Evolutionary conservation across 2,888 invertebrate species (phyloP).

Genomic region (Pseudococcus jackbeardsleyi): DNA sequence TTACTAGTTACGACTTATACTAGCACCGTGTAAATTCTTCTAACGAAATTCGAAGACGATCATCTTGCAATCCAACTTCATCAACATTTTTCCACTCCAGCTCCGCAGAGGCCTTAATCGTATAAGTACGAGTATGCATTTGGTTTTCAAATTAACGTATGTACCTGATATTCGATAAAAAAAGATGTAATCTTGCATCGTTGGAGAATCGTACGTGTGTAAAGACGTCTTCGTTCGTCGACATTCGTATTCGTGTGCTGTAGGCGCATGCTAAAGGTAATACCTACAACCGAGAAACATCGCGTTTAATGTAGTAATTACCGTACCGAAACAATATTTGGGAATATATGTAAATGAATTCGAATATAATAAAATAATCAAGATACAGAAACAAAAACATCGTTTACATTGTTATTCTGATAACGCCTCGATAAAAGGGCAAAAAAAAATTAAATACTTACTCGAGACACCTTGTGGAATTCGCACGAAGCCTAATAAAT

Average conservation of each 20-base stretch:
- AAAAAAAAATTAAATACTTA: background rate
- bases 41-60: too few relatives aligned
- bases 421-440: background rate
- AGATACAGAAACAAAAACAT: background rate
- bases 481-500: background rate
- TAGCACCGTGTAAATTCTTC: too few relatives aligned
- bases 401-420: constrained; percentile 16
- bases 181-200: background rate
- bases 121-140: background rate
- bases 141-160: background rate
- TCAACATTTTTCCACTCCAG: too few relatives aligned
- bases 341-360: constrained; percentile 29
- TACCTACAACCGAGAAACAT: background rate
- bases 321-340: constrained; percentile 17
- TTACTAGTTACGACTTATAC: too few relatives aligned
- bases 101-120: too few relatives aligned
- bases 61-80: too few relatives aligned
- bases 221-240: constrained; percentile 1
- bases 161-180: constrained; percentile 15
- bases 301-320: constrained; percentile 38
- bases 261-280: background rate
- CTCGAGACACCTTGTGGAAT: background rate
- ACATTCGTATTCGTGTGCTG: constrained; percentile 3
- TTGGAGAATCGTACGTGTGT: background rate
- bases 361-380: constrained; percentile 5